Percentiles rank a stretch among this genome's conserved stretches.
These are phyloP conservation scores for Spisula solida DNA, from an alignment of 2,888 invertebrate species.

Conservation along the genomic window DNA sequence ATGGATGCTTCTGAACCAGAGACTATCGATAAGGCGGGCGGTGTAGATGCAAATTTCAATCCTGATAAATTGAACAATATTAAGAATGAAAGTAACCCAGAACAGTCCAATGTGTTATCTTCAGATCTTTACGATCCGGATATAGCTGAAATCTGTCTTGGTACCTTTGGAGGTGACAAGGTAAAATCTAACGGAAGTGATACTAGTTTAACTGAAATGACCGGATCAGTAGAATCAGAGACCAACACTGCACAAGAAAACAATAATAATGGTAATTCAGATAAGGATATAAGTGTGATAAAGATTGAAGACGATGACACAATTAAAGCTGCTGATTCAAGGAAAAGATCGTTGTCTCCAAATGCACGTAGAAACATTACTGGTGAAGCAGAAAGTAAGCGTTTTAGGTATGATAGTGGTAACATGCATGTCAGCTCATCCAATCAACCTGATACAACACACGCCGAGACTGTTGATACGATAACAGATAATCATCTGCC, in stretches of 20 bases:
- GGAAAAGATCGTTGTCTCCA: conserved; percentile 32
- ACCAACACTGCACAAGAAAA: background rate
- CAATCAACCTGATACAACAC: background rate
- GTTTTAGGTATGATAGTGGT: background rate
- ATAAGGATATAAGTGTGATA: conserved; percentile 18
- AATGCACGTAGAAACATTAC: background rate
- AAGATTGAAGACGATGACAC: background rate
- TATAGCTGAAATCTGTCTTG: conserved; percentile 39
- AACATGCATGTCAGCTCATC: background rate
- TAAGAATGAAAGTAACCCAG: background rate
- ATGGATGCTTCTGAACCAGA: background rate
- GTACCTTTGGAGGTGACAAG: background rate
- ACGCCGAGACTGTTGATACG: background rate
- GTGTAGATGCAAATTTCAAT: background rate
- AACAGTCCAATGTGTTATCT: background rate
- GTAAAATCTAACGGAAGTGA: conserved; percentile 17
- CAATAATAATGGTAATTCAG: background rate
- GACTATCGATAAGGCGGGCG: background rate
- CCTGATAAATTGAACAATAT: background rate
- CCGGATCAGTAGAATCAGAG: background rate
- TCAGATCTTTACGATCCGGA: conserved; percentile 15
- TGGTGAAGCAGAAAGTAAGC: background rate
- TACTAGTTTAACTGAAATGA: conserved; percentile 35
- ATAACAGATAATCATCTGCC: conserved; percentile 30
- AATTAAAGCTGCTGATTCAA: background rate